These are phyloP conservation scores for Heliornis fulica DNA, from an alignment of 2,113 vertebrate species.

Conservation along the genomic window DNA sequence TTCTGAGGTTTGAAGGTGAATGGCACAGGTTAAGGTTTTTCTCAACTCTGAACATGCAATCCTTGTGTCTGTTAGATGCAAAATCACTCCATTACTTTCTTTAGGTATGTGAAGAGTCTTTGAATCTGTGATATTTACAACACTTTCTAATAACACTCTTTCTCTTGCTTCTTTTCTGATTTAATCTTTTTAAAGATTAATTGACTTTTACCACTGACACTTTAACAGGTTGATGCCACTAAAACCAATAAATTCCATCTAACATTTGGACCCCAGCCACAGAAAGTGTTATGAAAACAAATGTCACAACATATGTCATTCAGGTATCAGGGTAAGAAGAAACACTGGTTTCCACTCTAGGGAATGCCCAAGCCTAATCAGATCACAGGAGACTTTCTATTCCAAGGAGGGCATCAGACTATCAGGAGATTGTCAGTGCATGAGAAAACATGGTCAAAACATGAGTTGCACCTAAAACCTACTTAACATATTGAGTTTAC, in stretches of 20 bases:
- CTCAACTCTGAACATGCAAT: background rate
- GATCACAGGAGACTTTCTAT: constrained; percentile 29
- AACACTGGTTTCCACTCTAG: constrained; percentile 13
- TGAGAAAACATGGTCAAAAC: background rate
- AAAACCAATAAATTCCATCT: constrained; percentile 19
- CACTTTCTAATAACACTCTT: background rate
- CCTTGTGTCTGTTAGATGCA: background rate
- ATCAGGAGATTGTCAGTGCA: constrained; percentile 7
- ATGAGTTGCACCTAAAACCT: background rate
- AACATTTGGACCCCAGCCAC: constrained; percentile 17
- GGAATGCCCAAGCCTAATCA: constrained; percentile 7
- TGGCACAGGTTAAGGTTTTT: background rate
- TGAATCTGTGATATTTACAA: background rate
- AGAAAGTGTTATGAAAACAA: constrained; percentile 38
- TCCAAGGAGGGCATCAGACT: background rate
- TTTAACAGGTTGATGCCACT: constrained; percentile 26
- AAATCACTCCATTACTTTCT: background rate
- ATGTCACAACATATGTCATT: constrained; percentile 24
- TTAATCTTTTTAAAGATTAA: background rate
- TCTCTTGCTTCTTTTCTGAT: background rate
- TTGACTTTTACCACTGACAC: constrained; percentile 17
- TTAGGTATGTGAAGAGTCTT: background rate
- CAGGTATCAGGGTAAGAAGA: background rate
- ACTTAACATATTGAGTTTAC: background rate
- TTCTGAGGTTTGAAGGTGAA: background rate